Percentiles rank a stretch among this genome's conserved stretches.
Conservation (phyloP, 2,888 invertebrate species). For the Cephus sareptanus region DNA sequence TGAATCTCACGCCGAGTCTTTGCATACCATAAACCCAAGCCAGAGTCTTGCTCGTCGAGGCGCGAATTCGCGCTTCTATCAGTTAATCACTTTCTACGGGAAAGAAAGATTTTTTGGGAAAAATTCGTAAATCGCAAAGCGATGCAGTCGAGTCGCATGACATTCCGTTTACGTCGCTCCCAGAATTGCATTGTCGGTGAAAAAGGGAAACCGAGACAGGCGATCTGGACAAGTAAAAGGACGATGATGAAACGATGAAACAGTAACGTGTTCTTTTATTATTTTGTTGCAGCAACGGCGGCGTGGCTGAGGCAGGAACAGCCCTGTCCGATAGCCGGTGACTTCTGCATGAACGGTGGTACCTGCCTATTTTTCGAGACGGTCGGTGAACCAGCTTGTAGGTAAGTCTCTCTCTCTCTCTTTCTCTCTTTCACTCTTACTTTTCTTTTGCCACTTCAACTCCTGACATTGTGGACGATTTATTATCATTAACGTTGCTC, state of each 20-base stretch:
- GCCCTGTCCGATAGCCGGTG: constrained; percentile 76
- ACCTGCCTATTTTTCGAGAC: constrained; percentile 85
- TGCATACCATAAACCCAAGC: constrained; percentile 55
- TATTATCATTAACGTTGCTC: too few species aligned
- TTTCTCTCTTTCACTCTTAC: too few species aligned
- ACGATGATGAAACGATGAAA: too few species aligned
- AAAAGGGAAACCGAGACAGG: too few species aligned
- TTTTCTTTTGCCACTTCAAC: too few species aligned
- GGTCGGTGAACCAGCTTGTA: constrained; percentile 85
- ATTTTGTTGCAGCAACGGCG: constrained; percentile 66
- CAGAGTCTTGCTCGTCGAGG: constrained; percentile 44
- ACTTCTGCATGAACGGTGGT: constrained; percentile 89
- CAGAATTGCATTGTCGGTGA: too few species aligned
- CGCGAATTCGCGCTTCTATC: constrained; percentile 44
- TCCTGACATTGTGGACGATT: too few species aligned
- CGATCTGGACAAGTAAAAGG: background rate
- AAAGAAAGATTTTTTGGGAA: constrained; percentile 15
- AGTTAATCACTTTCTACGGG: background rate
- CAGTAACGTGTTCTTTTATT: constrained; percentile 24
- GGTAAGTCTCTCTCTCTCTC: constrained; percentile 73
- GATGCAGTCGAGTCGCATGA: constrained; percentile 26
- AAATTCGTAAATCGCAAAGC: constrained; percentile 54
- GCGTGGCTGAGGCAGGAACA: constrained; percentile 73
- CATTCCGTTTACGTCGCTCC: background rate
- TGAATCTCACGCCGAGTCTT: constrained; percentile 45